Conservation (phyloP, 2,113 vertebrate species). For the Bombycilla garrulus region DNA sequence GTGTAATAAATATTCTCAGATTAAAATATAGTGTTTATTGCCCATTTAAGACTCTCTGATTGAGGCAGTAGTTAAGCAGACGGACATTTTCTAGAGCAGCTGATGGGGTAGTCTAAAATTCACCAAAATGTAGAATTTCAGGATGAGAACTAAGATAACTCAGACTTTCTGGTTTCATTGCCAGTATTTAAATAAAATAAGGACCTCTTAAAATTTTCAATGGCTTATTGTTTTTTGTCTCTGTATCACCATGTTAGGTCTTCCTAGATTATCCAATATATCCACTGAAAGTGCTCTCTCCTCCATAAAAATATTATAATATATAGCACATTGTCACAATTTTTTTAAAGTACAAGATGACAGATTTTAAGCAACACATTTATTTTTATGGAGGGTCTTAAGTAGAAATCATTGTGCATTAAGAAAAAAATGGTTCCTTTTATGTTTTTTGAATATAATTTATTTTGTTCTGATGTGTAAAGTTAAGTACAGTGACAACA, state of each 20-base stretch:
- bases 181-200: not conserved
- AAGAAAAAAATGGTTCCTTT: not conserved
- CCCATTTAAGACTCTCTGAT: not conserved
- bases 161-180: not conserved
- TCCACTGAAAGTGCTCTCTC: not conserved
- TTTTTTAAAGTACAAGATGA: not conserved
- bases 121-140: not conserved
- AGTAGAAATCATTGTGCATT: not conserved
- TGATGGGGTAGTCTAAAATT: not conserved
- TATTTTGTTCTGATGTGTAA: not conserved
- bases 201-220: not conserved
- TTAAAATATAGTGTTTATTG: not conserved
- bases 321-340: not conserved
- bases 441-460: not conserved
- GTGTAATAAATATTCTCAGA: not conserved
- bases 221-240: not conserved
- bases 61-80: not conserved
- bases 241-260: not conserved
- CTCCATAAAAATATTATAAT: not conserved
- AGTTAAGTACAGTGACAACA: not conserved
- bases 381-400: not conserved
- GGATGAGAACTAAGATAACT: not conserved
- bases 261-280: not conserved
- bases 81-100: not conserved
- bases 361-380: not conserved